Base-by-base conservation (phyloP, 2,113 vertebrate genomes). In the Percopsis transmontana region DNA sequence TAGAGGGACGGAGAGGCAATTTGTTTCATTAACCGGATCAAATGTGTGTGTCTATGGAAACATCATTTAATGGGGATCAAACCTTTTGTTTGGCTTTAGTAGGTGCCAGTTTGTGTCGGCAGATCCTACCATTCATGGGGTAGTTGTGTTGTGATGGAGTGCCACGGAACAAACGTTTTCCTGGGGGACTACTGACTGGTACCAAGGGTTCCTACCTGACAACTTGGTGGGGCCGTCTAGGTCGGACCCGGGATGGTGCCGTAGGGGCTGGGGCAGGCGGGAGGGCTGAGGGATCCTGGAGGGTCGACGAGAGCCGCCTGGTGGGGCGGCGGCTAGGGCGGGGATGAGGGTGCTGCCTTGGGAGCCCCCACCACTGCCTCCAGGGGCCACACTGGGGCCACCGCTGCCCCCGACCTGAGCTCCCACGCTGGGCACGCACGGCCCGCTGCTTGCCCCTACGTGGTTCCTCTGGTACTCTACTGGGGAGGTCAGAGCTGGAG, bases 381-480 rank as follows among this genome's bases (percentile, higher is more conserved):
- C 78, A 11, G 78, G 69, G 27, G 70, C 48, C 14, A 81, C 77
- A 39, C 89, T 89, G 51, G 89, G 80, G 82, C 88, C 86, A 84
- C 91, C 73, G 67, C 89, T 87, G 79, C 90, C 72, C 87, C 2
- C 93, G 57, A 72, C 88, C 62, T 87, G 90, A 70, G 90, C 71
- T 55, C 86, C 89, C 23, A 62, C 12, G 55, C 68, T 65, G 64
- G 58, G 62, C 5, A 82, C 60, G 59, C 92, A 77, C 5, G 93
- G 83, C 16, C 74, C 79, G 20, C 76, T 55, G 40, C 81, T 82
- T 0, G 79, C 83, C 24, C 93, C 93, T 10, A 94, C 91, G 61
- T 99, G 97, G 90, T 97, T 99, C 91, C 94, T 94, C 94, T 98
- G 97, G 82, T 96, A 97, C 88, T 99, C 97, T 20, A 94, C 94